A percentile compares a stretch with the other conserved stretches of the same genome.
These are phyloP conservation scores for Cyclargus thomasi DNA, from an alignment of 1,140 invertebrate species.

Conservation along the genomic window DNA sequence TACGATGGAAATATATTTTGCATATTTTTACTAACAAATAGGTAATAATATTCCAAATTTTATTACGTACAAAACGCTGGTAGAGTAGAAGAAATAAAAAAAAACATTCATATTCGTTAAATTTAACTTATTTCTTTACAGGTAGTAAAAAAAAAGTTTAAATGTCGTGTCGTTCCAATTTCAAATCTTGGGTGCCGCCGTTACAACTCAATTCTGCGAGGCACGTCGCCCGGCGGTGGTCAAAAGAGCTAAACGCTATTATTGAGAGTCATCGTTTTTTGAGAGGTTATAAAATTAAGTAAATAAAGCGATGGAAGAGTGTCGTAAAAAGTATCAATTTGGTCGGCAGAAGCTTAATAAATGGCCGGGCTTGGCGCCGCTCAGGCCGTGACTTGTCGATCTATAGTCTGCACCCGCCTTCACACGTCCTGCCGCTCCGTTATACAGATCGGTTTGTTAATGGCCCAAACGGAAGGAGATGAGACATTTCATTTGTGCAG, in stretches of 20 bases:
- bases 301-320: slow-evolving; percentile 40
- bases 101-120: no score
- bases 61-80: background rate
- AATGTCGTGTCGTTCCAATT: background rate
- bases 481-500: background rate
- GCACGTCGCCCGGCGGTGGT: background rate
- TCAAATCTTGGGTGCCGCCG: background rate
- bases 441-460: slow-evolving; percentile 20
- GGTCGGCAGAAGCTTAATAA: slow-evolving; percentile 54
- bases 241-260: slow-evolving; percentile 8
- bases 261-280: slow-evolving; percentile 13
- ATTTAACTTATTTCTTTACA: background rate
- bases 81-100: no score
- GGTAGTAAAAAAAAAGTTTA: background rate
- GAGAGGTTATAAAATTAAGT: slow-evolving; percentile 33
- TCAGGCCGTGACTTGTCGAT: slow-evolving; percentile 51
- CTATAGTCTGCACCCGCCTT: slow-evolving; percentile 30
- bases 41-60: background rate
- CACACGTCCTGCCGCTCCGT: slow-evolving; percentile 38
- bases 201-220: background rate
- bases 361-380: slow-evolving; percentile 43
- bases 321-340: slow-evolving; percentile 46
- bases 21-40: background rate
- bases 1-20: background rate
- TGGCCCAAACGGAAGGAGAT: background rate